A percentile compares a stretch with the other conserved stretches of the same genome.
Conservation (phyloP, 1,140 invertebrate genomes). For the Octopus bimaculoides region DNA sequence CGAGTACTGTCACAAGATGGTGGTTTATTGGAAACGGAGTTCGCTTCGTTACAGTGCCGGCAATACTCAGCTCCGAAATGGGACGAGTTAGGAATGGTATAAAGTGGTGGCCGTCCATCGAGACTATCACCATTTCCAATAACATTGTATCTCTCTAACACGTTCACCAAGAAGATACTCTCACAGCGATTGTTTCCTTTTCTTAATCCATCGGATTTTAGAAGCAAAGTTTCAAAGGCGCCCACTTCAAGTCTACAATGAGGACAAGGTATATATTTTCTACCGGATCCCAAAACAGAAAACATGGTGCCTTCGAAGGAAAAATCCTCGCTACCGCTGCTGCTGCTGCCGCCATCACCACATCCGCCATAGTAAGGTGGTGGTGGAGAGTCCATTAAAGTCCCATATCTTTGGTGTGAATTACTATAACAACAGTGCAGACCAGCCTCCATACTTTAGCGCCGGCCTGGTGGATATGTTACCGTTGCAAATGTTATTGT, state of each 20-base stretch:
- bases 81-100: background rate
- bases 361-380: background rate
- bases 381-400: background rate
- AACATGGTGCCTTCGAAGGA: background rate
- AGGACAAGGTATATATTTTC: background rate
- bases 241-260: background rate
- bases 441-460: background rate
- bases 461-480: background rate
- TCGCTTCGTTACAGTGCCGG: background rate
- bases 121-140: background rate
- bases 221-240: background rate
- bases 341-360: too few species aligned
- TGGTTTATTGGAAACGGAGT: background rate
- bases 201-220: background rate
- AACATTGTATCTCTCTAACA: background rate
- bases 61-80: constrained; percentile 6
- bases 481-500: background rate
- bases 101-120: background rate
- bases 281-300: background rate
- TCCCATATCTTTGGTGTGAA: background rate
- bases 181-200: background rate
- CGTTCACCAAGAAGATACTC: background rate
- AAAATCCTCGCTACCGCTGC: background rate
- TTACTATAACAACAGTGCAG: background rate
- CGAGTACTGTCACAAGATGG: background rate